Evolutionary conservation across 2,888 invertebrate genomes (phyloP).

Genomic region (Andrena praecox): DNA sequence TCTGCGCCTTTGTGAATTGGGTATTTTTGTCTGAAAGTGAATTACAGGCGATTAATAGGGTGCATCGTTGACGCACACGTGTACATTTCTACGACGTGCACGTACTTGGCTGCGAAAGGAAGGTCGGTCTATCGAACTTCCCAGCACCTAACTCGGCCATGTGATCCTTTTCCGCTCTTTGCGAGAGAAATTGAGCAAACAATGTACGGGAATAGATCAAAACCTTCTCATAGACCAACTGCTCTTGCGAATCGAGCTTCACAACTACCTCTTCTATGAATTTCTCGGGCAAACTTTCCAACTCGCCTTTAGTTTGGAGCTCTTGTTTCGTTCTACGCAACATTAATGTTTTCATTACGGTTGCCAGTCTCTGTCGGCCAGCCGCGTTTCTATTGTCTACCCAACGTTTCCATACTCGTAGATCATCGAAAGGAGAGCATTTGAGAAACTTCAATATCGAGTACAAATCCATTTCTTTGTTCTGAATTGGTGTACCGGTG

Average conservation of each 20-base stretch:
- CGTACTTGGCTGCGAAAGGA: conserved; percentile 64
- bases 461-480: conserved; percentile 94
- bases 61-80: neutral
- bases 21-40: conserved; percentile 68
- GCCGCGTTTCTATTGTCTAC: conserved; percentile 93
- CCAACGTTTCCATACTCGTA: conserved; percentile 96
- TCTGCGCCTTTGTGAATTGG: conserved; percentile 81
- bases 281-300: conserved; percentile 88
- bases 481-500: conserved; percentile 98
- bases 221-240: conserved; percentile 92
- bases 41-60: neutral
- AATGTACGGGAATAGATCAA: conserved; percentile 90
- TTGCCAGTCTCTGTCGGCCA: conserved; percentile 93
- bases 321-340: conserved; percentile 95
- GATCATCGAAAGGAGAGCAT: conserved; percentile 95
- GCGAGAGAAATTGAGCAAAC: conserved; percentile 91
- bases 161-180: conserved; percentile 89
- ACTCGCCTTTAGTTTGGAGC: conserved; percentile 88
- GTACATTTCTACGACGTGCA: neutral
- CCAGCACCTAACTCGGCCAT: conserved; percentile 71
- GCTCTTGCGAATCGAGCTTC: conserved; percentile 89
- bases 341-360: conserved; percentile 93
- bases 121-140: conserved; percentile 64
- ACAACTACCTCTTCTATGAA: conserved; percentile 87
- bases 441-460: conserved; percentile 93